A percentile compares a stretch with the other conserved stretches of the same genome.
Evolutionary conservation across 1,140 invertebrate genomes (phyloP).

Genomic region (Pachyrhynchus sulphureomaculatus): DNA sequence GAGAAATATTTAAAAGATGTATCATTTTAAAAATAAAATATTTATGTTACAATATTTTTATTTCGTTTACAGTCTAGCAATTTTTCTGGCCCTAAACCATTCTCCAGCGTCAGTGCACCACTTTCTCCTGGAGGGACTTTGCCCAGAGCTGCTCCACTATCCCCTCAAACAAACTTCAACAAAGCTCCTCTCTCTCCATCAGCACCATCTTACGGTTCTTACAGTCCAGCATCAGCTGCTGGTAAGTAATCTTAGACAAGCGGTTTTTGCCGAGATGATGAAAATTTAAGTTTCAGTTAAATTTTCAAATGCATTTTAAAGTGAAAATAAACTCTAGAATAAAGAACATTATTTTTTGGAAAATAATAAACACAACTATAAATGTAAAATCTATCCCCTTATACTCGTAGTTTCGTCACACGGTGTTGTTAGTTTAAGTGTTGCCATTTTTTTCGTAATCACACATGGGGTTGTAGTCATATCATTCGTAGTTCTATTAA

Average conservation of each 20-base stretch:
- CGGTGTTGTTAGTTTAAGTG: too few relatives aligned
- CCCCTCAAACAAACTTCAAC: slow-evolving; percentile 46
- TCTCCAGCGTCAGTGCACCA: slow-evolving; percentile 54
- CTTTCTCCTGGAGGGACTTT: slow-evolving; percentile 51
- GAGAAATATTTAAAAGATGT: too few relatives aligned
- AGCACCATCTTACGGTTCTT: slow-evolving; percentile 54
- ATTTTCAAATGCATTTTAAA: neutral
- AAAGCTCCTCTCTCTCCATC: slow-evolving; percentile 51
- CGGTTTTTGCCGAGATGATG: neutral
- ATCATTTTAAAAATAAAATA: too few relatives aligned
- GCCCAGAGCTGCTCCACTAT: slow-evolving; percentile 51
- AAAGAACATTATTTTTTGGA: too few relatives aligned
- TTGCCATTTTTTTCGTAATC: too few relatives aligned
- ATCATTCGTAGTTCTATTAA: too few relatives aligned
- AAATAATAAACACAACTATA: too few relatives aligned
- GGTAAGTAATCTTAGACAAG: slow-evolving; percentile 36
- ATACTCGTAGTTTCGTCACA: too few relatives aligned
- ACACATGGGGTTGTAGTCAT: too few relatives aligned
- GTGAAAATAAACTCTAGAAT: too few relatives aligned
- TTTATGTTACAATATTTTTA: too few relatives aligned
- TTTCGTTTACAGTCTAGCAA: slow-evolving; percentile 6
- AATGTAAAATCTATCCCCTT: too few relatives aligned
- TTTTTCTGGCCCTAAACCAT: slow-evolving; percentile 58
- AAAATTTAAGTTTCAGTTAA: neutral
- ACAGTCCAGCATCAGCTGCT: slow-evolving; percentile 43